Conservation (phyloP, 2,888 invertebrate genomes). For the Cantharis flavilabris region DNA sequence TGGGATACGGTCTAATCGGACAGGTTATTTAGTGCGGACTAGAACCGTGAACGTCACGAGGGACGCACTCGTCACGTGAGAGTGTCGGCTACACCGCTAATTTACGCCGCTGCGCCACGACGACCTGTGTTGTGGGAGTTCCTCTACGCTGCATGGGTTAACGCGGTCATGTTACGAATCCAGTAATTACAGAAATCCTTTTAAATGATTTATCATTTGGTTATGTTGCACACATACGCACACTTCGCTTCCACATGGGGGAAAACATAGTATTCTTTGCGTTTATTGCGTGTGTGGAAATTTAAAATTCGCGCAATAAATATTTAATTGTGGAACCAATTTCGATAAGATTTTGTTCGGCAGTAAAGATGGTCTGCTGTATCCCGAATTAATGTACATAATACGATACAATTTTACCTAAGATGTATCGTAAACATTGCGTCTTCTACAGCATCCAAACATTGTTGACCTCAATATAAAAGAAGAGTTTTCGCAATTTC, state of each 20-base stretch:
- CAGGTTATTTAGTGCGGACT: constrained; percentile 47
- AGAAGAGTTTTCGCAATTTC: not conserved
- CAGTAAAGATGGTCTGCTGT: not conserved
- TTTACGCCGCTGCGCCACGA: constrained; percentile 43
- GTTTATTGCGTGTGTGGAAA: not conserved
- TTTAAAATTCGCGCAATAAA: not conserved
- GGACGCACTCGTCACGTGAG: constrained; percentile 49
- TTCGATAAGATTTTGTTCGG: not conserved
- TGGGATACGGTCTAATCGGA: constrained; percentile 39
- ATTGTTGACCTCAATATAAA: not conserved
- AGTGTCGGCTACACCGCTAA: constrained; percentile 42
- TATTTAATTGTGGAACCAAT: not conserved
- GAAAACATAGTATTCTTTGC: not conserved
- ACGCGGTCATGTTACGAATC: constrained; percentile 35
- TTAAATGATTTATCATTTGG: constrained; percentile 17
- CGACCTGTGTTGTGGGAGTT: constrained; percentile 44
- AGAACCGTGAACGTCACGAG: constrained; percentile 44
- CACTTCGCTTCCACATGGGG: not conserved
- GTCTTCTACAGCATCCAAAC: not conserved
- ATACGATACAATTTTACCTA: not conserved
- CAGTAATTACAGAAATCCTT: constrained; percentile 38
- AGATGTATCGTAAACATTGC: not conserved
- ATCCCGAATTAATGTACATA: not conserved
- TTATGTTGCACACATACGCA: not conserved
- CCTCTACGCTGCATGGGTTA: constrained; percentile 34